Conservation (phyloP, 2,888 invertebrate species). For the Salpingus planirostris region DNA sequence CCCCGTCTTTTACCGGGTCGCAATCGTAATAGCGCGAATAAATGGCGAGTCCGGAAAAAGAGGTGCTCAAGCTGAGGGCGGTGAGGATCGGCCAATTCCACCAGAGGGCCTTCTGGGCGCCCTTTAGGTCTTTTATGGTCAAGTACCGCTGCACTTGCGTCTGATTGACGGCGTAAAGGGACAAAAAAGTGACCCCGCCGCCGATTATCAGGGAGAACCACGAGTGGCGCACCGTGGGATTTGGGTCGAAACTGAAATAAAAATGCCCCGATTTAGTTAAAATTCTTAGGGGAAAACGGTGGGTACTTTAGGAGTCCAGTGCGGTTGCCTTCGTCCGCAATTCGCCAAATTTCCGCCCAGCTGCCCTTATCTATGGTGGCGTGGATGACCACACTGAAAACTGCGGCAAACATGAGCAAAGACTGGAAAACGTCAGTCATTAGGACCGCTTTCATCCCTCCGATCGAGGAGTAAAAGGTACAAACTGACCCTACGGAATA, state of each 20-base stretch:
- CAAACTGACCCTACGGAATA: conserved; percentile 68
- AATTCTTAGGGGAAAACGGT: neutral
- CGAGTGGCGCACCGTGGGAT: conserved; percentile 76
- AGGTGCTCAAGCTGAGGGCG: conserved; percentile 63
- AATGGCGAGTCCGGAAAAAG: conserved; percentile 64
- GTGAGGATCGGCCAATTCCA: conserved; percentile 73
- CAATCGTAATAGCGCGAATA: conserved; percentile 76
- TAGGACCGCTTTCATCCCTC: conserved; percentile 86
- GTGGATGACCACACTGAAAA: conserved; percentile 68
- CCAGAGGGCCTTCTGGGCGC: conserved; percentile 68
- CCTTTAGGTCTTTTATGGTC: conserved; percentile 60
- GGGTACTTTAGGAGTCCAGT: conserved; percentile 60
- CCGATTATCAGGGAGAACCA: conserved; percentile 76
- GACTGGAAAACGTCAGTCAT: conserved; percentile 83
- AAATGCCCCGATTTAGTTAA: conserved; percentile 3
- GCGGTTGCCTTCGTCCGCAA: conserved; percentile 60
- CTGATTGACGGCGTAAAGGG: conserved; percentile 82
- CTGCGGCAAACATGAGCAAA: conserved; percentile 73
- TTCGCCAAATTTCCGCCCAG: conserved; percentile 58
- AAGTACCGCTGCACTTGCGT: conserved; percentile 69
- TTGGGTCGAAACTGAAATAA: conserved; percentile 56
- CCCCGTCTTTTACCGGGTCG: conserved; percentile 60
- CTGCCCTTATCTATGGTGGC: conserved; percentile 64
- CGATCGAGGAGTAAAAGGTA: conserved; percentile 79
- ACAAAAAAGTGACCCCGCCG: conserved; percentile 70